phyloP scores from a whole-genome alignment of 1,140 invertebrate species.

The Drosophila ohnishii region DNA sequence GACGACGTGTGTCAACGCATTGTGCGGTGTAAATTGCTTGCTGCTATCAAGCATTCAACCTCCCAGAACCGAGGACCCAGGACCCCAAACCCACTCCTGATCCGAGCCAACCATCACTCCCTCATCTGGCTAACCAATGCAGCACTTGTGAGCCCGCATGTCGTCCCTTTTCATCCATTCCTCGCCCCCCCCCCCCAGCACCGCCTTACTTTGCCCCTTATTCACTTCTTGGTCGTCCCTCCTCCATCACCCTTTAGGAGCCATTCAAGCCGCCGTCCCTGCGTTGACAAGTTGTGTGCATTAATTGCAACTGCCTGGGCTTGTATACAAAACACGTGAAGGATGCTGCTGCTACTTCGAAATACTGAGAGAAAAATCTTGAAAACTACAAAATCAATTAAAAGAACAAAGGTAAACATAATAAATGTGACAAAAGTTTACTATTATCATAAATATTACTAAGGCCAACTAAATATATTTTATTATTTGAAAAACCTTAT shows the following conservation, averaged over 20 bases:
- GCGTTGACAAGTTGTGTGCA: constrained; percentile 78
- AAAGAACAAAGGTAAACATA: neutral
- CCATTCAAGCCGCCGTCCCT: constrained; percentile 36
- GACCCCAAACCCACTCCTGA: neutral
- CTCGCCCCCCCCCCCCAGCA: neutral
- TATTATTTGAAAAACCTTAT: neutral
- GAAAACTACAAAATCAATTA: neutral
- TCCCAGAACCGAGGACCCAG: neutral
- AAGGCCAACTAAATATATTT: neutral
- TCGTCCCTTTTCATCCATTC: constrained; percentile 1
- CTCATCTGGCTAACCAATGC: constrained; percentile 65
- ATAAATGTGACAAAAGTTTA: no score
- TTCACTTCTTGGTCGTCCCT: constrained; percentile 5
- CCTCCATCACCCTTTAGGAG: neutral
- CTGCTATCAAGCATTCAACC: constrained; percentile 42
- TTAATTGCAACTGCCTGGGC: constrained; percentile 77
- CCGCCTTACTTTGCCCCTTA: constrained; percentile 4
- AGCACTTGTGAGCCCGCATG: constrained; percentile 44
- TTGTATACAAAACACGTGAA: constrained; percentile 78
- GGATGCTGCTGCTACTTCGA: constrained; percentile 51
- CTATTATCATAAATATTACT: no score
- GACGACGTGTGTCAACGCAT: constrained; percentile 80
- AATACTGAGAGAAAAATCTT: constrained; percentile 1
- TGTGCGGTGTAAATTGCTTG: constrained; percentile 80
- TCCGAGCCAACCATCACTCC: neutral